A percentile compares a stretch with the other conserved stretches of the same genome.
phyloP scores from a whole-genome alignment of 2,113 vertebrate genomes.

The Serinus canaria region DNA sequence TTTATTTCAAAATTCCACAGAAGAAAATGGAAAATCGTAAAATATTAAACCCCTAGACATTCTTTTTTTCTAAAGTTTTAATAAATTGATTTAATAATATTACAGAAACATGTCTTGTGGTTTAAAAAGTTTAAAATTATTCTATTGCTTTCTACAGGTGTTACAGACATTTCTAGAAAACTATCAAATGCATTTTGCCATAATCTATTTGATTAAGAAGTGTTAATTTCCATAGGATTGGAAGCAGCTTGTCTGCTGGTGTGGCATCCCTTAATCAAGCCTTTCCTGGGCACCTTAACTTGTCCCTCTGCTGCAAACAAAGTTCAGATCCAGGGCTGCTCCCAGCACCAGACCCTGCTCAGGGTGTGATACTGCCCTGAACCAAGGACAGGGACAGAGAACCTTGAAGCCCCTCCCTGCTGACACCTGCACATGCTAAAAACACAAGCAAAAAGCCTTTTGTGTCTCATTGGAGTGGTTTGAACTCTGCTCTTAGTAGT shows the following conservation, averaged over 20 bases:
- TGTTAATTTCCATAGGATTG: neutral
- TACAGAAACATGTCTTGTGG: neutral
- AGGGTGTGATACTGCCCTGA: neutral
- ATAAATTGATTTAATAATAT: neutral
- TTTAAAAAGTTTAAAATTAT: neutral
- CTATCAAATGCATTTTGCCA: neutral
- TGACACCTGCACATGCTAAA: neutral
- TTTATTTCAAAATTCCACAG: neutral
- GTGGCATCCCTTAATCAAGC: neutral
- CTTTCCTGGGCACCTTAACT: neutral
- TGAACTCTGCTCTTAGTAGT: neutral
- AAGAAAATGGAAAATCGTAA: neutral
- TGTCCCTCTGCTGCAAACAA: neutral
- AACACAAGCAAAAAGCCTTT: neutral
- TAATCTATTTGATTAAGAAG: neutral
- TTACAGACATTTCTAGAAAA: neutral
- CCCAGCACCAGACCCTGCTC: neutral
- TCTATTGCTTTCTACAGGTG: neutral
- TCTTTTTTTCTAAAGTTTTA: neutral
- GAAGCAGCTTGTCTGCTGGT: conserved; percentile 5
- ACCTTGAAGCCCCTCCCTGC: conserved; percentile 28
- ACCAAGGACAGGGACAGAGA: conserved; percentile 16
- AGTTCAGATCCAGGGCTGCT: conserved; percentile 35
- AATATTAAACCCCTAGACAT: neutral
- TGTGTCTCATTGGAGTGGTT: conserved; percentile 2